phyloP scores from a whole-genome alignment of 2,797 vertebrate genomes.

The Parambassis ranga region DNA sequence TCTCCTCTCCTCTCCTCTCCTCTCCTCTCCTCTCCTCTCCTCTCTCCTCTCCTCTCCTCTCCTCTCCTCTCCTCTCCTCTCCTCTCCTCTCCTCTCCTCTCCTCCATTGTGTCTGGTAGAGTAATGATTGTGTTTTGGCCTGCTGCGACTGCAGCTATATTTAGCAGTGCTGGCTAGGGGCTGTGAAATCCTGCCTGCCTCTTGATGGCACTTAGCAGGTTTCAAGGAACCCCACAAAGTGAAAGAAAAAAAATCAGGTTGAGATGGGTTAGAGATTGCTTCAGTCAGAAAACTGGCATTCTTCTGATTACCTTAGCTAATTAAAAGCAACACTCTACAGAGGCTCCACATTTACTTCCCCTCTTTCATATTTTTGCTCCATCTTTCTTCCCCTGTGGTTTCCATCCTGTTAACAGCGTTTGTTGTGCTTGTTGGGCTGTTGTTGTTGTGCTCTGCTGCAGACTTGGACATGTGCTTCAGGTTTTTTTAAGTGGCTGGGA shows the following conservation, averaged over 20 bases:
- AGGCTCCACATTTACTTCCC: background rate
- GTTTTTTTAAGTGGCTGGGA: conserved; percentile 50
- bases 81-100: background rate
- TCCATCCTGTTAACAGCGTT: conserved; percentile 1
- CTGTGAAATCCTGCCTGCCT: conserved; percentile 57
- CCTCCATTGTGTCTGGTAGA: conserved; percentile 64
- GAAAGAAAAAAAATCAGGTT: background rate
- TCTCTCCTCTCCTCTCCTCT: background rate
- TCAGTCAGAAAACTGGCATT: conserved; percentile 21
- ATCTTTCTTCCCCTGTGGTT: background rate
- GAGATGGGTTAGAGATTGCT: conserved; percentile 10
- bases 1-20: background rate
- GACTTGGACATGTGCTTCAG: conserved; percentile 40
- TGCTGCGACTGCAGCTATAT: conserved; percentile 69
- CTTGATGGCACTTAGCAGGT: conserved; percentile 56
- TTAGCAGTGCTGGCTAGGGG: conserved; percentile 65
- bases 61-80: conserved; percentile 3
- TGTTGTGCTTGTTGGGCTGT: background rate
- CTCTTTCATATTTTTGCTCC: background rate
- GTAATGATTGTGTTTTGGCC: conserved; percentile 74
- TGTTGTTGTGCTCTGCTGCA: conserved; percentile 14
- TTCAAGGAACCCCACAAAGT: conserved; percentile 59
- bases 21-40: background rate
- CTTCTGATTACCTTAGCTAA: conserved; percentile 29
- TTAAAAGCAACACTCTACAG: conserved; percentile 22